These are phyloP conservation scores for Ailuropoda melanoleuca DNA, from an alignment of 2,113 vertebrate genomes.

Conservation along the genomic window DNA sequence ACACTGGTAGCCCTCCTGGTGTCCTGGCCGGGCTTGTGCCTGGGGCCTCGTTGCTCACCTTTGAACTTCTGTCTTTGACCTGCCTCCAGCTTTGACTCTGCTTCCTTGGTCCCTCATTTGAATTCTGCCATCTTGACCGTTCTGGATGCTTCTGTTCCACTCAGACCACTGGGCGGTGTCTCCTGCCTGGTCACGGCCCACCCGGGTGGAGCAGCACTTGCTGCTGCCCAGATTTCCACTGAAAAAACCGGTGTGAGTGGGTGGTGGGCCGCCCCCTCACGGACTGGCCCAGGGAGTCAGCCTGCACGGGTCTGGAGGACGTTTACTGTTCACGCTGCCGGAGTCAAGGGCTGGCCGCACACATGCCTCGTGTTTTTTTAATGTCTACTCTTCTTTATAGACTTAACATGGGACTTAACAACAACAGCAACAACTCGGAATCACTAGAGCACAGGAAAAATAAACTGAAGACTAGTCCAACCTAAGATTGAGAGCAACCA, in stretches of 20 bases:
- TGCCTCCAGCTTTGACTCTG: not conserved
- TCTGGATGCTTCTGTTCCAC: not conserved
- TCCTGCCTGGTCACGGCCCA: not conserved
- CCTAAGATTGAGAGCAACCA: not conserved
- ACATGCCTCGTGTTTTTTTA: not conserved
- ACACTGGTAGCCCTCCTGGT: not conserved
- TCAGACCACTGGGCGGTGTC: not conserved
- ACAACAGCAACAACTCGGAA: not conserved
- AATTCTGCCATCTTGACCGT: not conserved
- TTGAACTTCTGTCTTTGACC: not conserved
- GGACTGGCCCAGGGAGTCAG: too few relatives aligned
- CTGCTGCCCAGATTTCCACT: not conserved
- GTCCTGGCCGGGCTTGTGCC: not conserved
- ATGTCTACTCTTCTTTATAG: not conserved
- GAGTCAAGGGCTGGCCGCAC: not conserved
- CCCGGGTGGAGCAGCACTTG: too few relatives aligned
- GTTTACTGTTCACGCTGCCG: accelerated
- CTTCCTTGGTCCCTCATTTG: not conserved
- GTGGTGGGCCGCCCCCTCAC: too few relatives aligned
- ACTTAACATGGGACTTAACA: not conserved
- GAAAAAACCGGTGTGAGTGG: not conserved
- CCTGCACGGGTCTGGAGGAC: accelerated
- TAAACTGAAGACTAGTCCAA: not conserved
- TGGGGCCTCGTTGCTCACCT: accelerated
- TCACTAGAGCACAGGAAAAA: not conserved